These are phyloP conservation scores for Drosophila ficusphila DNA, from an alignment of 1,140 invertebrate genomes.

Conservation along the genomic window DNA sequence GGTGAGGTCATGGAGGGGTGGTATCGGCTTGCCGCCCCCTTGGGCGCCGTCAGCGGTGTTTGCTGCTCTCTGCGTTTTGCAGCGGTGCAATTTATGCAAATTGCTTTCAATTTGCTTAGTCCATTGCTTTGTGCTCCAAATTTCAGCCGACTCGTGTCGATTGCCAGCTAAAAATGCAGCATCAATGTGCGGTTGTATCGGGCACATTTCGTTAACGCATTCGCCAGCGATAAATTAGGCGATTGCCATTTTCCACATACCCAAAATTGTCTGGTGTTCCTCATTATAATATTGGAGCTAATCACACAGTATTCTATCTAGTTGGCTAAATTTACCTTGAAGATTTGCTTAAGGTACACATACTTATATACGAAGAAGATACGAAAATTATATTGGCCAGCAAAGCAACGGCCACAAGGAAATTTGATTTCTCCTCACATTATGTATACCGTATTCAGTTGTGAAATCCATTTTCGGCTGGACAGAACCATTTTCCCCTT, in stretches of 20 bases:
- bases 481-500: conserved; percentile 25
- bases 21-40: conserved; percentile 15
- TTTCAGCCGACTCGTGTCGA: conserved; percentile 28
- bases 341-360: too few species aligned
- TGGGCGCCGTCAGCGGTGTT: conserved; percentile 15
- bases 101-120: conserved; percentile 74
- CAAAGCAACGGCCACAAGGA: conserved; percentile 20
- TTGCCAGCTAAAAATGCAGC: conserved; percentile 44
- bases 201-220: conserved; percentile 50
- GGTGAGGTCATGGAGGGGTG: conserved; percentile 6
- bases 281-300: neutral
- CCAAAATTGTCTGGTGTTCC: conserved; percentile 2
- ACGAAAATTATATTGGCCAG: too few species aligned
- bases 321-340: too few species aligned
- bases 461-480: conserved; percentile 3
- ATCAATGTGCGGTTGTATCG: conserved; percentile 16
- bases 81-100: conserved; percentile 73
- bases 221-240: conserved; percentile 51
- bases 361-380: too few species aligned
- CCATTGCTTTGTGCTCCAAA: conserved; percentile 46
- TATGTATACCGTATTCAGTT: conserved; percentile 12
- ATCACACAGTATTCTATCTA: too few species aligned
- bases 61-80: conserved; percentile 34
- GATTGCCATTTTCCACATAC: neutral
- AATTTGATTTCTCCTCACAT: conserved; percentile 55